Conservation (phyloP, 2,888 invertebrate genomes). For the Xestia c-nigrum region DNA sequence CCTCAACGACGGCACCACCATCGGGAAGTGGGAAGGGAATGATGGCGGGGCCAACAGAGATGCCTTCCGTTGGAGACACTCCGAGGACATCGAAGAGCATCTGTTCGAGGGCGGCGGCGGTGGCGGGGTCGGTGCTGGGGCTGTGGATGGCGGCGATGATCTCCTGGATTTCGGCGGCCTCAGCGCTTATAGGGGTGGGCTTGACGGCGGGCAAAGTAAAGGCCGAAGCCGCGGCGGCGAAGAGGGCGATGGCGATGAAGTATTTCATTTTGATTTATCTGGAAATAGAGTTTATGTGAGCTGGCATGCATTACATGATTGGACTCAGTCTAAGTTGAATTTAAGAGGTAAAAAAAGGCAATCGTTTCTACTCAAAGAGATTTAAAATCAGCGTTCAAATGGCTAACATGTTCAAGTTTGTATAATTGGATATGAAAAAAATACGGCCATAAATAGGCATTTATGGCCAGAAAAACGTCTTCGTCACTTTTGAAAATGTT, state of each 20-base stretch:
- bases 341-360: background rate
- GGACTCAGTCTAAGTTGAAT: conserved; percentile 7
- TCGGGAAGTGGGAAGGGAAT: conserved; percentile 64
- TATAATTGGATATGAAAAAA: background rate
- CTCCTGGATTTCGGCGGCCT: conserved; percentile 70
- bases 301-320: conserved; percentile 9
- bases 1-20: conserved; percentile 33
- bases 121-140: conserved; percentile 79
- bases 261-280: conserved; percentile 52
- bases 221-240: conserved; percentile 51
- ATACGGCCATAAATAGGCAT: conserved; percentile 31
- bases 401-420: background rate
- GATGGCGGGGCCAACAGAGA: conserved; percentile 65
- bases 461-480: background rate
- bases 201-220: conserved; percentile 14
- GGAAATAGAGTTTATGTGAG: conserved; percentile 10
- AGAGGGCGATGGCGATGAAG: conserved; percentile 59
- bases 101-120: conserved; percentile 70
- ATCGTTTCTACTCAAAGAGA: background rate
- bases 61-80: conserved; percentile 28
- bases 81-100: conserved; percentile 56
- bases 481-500: background rate
- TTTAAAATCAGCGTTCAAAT: background rate
- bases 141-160: conserved; percentile 79
- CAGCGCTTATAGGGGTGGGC: conserved; percentile 45